Base-by-base conservation (phyloP, 2,797 vertebrate genomes). In the Schizopygopsis pylzovi region DNA sequence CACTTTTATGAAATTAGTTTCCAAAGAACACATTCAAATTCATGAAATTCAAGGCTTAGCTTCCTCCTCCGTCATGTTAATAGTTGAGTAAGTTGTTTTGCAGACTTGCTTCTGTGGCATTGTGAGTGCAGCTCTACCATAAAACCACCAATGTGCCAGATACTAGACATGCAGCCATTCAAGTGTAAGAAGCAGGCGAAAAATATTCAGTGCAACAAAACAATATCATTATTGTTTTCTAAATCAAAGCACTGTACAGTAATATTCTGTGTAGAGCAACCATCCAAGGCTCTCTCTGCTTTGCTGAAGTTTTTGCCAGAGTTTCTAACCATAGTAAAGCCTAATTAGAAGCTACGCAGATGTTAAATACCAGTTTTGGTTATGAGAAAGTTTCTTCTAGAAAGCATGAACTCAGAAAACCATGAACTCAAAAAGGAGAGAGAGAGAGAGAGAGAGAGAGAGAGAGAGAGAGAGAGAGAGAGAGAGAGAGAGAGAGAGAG, bases 281-380 rank as follows among this genome's bases (percentile, higher is more conserved):
- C 61, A 81, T 88, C 90, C 89, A 92, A 90, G 91, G 79, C 89
- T 87, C 41, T 88, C 76, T 85, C 87, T 90, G 83, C 63, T 86
- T 45, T 43, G 6, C 49, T 72, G 7, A 56, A 12, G 52, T 33
- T 45, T 71, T 86, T 92, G 87, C 89, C 89, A 85, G 90, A 89
- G 89, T 89, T 88, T 83, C 87, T 90, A 90, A 92, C 89, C 85
- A 87, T 91, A 91, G 85, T 87, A 75, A 90, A 33, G 85, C 89
- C 79, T 93, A 91, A 94, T 94, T 93, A 93, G 88, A 92, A 92
- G 87, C 86, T 92, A 81, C 86, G 85, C 88, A 47, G 82, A 75
- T 79, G 87, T 89, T 91, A 91, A 92, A 90, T 90, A 89, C 89
- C 90, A 91, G 88, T 87, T 90, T 89, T 82, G 87, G 90, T 75